Evolutionary conservation across 92 coral and sea anemone genomes (phyloP).

Genomic region (Phymanthus crucifer): DNA sequence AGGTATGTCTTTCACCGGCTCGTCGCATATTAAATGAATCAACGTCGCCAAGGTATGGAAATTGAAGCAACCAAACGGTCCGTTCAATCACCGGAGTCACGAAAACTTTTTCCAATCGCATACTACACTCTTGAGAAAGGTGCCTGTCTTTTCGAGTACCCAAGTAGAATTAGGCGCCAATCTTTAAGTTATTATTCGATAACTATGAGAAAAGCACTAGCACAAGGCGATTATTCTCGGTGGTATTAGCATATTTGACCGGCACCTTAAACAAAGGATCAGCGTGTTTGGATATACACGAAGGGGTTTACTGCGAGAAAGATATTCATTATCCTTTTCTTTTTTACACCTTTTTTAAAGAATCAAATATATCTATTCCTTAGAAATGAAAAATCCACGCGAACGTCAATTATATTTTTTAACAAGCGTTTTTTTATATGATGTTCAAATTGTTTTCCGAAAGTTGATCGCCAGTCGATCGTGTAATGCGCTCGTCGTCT

Average conservation of each 20-base stretch:
- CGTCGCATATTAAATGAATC: slow-evolving; percentile 18
- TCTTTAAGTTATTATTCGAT: slow-evolving; percentile 27
- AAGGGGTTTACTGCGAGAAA: slow-evolving; percentile 1
- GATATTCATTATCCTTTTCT: background rate
- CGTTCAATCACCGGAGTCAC: slow-evolving; percentile 19
- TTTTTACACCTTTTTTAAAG: slow-evolving; percentile 1
- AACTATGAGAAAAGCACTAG: slow-evolving; percentile 8
- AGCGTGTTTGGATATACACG: slow-evolving; percentile 64
- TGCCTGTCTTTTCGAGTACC: background rate
- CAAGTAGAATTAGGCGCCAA: slow-evolving; percentile 7
- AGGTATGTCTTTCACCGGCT: slow-evolving; percentile 31
- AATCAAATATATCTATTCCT: background rate
- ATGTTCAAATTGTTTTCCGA: background rate
- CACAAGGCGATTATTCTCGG: slow-evolving; percentile 18
- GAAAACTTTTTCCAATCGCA: slow-evolving; percentile 21
- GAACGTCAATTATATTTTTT: slow-evolving; percentile 1
- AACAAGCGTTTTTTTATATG: background rate
- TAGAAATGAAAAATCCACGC: background rate
- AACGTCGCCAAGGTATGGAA: slow-evolving; percentile 28
- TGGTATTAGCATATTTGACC: slow-evolving; percentile 74
- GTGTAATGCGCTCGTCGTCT: slow-evolving; percentile 2
- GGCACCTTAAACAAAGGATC: slow-evolving; percentile 65
- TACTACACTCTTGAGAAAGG: slow-evolving; percentile 1
- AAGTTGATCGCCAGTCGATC: background rate
- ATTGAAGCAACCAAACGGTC: slow-evolving; percentile 15